Conservation (phyloP, 2,113 vertebrate species). For the Chlamydotis undulata region DNA sequence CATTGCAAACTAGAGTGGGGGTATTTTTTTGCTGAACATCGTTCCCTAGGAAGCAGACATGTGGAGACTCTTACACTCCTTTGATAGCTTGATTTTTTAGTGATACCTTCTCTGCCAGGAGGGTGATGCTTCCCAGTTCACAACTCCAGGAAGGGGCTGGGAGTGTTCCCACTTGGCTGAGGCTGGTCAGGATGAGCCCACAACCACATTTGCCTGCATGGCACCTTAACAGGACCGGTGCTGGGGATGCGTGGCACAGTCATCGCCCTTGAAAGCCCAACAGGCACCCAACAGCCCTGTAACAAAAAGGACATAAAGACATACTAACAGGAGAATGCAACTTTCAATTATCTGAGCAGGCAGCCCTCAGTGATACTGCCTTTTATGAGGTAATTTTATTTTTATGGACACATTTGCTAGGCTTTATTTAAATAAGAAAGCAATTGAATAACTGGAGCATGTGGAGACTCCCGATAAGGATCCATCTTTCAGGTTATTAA, state of each 20-base stretch:
- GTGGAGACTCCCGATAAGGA: constrained; percentile 50
- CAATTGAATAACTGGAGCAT: constrained; percentile 22
- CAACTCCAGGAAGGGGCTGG: background rate
- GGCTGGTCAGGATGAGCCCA: fast-evolving
- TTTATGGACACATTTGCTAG: constrained; percentile 22
- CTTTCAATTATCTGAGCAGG: background rate
- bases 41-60: background rate
- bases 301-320: background rate
- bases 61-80: background rate
- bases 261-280: background rate
- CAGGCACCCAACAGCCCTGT: background rate
- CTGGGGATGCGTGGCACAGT: background rate
- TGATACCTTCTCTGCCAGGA: background rate
- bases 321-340: background rate
- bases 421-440: constrained; percentile 44
- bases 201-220: background rate
- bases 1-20: background rate
- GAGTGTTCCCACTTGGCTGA: background rate
- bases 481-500: constrained; percentile 43
- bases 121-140: background rate
- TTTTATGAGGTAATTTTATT: constrained; percentile 25
- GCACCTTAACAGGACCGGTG: background rate
- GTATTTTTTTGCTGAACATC: background rate
- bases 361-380: background rate
- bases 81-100: background rate